A percentile compares a stretch with the other conserved stretches of the same genome.
These are phyloP conservation scores for Tupaia chinensis DNA, from an alignment of 2,113 vertebrate species.

Conservation along the genomic window DNA sequence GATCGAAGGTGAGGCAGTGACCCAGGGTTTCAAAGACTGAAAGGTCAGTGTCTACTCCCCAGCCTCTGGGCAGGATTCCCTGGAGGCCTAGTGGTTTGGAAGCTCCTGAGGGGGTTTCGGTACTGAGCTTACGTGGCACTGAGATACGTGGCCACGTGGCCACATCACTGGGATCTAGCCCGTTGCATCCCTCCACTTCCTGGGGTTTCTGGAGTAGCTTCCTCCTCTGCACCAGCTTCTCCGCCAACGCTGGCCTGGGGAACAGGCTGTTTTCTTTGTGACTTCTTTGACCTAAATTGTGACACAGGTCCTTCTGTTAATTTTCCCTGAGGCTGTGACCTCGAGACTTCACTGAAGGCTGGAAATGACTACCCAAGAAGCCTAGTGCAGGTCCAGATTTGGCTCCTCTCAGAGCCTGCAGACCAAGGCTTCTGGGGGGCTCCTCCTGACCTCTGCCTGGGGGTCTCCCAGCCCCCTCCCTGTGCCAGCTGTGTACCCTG, in stretches of 20 bases:
- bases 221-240: not conserved
- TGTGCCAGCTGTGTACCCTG: not conserved
- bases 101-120: not conserved
- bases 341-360: not conserved
- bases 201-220: not conserved
- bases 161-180: not conserved
- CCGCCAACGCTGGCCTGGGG: not conserved
- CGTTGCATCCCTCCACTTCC: not conserved
- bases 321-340: not conserved
- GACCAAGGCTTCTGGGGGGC: not conserved
- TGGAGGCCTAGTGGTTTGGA: not conserved
- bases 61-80: not conserved
- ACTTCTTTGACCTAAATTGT: not conserved
- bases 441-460: not conserved
- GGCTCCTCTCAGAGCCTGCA: not conserved
- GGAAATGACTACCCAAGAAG: not conserved
- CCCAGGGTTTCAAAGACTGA: not conserved
- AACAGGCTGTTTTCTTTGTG: not conserved
- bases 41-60: not conserved
- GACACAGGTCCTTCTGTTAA: not conserved
- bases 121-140: not conserved
- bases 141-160: not conserved
- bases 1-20: not conserved
- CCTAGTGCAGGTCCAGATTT: not conserved
- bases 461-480: not conserved